A percentile compares a stretch with the other conserved stretches of the same genome.
Evolutionary conservation across 37 sponge, comb jelly and placozoan genomes (phyloP).

Genomic region (Aplysina aerophoba): DNA sequence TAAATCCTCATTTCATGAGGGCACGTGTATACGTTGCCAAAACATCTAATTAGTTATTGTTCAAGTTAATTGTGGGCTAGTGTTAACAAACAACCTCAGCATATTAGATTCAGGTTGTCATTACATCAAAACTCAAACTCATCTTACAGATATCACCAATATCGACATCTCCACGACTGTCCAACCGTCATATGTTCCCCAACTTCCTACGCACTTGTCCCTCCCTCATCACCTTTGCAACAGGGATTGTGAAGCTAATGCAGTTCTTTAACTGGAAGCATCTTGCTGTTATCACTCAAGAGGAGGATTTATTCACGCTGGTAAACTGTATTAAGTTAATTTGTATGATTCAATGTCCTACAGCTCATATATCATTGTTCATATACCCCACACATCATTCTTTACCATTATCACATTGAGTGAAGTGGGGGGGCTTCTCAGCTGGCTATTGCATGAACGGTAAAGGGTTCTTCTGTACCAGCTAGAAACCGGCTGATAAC

Average conservation of each 20-base stretch:
- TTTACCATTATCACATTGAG: no score
- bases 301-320: conserved; percentile 23
- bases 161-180: conserved; percentile 56
- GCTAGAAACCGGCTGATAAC: no score
- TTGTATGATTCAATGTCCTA: no score
- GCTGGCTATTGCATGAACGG: no score
- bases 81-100: not conserved
- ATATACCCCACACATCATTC: no score
- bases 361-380: no score
- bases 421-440: no score
- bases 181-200: not conserved
- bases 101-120: not conserved
- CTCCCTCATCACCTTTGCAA: not conserved
- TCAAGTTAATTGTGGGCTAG: no score
- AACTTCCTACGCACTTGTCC: conserved; percentile 35
- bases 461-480: no score
- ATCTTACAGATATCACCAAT: conserved; percentile 40
- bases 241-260: conserved; percentile 18
- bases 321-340: not conserved
- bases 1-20: no score
- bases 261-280: not conserved
- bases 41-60: no score
- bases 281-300: conserved; percentile 20
- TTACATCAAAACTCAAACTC: not conserved
- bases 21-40: no score